These are phyloP conservation scores for Gallinago paraguaiae DNA, from an alignment of 2,113 vertebrate species.

Conservation along the genomic window DNA sequence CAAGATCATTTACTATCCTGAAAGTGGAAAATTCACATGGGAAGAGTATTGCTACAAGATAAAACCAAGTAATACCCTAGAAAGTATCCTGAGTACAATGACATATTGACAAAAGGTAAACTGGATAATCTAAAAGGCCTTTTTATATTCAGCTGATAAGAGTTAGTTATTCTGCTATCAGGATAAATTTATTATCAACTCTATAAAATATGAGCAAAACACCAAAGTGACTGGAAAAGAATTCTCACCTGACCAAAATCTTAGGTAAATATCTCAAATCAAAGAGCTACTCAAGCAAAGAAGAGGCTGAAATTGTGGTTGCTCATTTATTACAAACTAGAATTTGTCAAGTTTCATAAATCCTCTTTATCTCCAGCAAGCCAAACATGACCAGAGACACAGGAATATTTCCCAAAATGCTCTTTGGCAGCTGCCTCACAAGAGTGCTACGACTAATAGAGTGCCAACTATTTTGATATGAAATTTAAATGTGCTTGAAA, in stretches of 20 bases:
- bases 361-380: conserved; percentile 16
- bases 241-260: conserved; percentile 39
- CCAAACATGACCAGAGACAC: not conserved
- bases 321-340: not conserved
- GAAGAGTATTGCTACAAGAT: conserved; percentile 24
- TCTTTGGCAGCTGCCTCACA: not conserved
- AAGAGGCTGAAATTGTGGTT: not conserved
- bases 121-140: conserved; percentile 20
- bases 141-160: conserved; percentile 44
- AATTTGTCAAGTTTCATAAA: conserved; percentile 56
- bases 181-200: conserved; percentile 40
- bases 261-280: conserved; percentile 24
- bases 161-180: conserved; percentile 39
- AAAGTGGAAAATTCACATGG: conserved; percentile 43
- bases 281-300: not conserved
- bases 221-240: not conserved
- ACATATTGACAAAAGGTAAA: conserved; percentile 48
- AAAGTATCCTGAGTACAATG: conserved; percentile 30
- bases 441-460: not conserved
- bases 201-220: not conserved
- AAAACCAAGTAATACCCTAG: conserved; percentile 31
- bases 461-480: not conserved
- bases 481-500: not conserved
- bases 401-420: not conserved
- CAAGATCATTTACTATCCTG: conserved; percentile 20